Base-by-base conservation (phyloP, 2,113 vertebrate genomes). In the Daphoenositta chrysoptera region DNA sequence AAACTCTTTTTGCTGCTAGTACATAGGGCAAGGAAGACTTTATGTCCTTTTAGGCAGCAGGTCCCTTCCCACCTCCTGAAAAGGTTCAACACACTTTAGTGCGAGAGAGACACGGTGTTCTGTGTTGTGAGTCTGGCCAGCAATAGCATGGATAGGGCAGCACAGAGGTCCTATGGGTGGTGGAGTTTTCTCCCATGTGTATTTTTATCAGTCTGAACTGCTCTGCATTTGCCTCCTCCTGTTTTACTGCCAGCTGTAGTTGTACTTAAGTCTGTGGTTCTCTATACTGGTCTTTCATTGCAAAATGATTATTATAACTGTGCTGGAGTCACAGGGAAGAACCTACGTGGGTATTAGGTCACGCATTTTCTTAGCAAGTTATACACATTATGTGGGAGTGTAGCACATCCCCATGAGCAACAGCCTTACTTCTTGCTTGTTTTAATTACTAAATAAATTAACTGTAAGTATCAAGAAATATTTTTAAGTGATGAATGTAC, bases 391-490 rank as follows among this genome's bases (percentile, higher is more conserved):
- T 1, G 28, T 93, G 66, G 82, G 78, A 1, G 31, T 61, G 17
- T 72, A 93, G 37, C 56, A 86, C 76, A 70, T 70, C 33, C 28
- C 12, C 40, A 40, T 7, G 8, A 89, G 40, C 4, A 1, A 10
- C 84, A 79, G n/a, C 37, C 54, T 86, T 70, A 64, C 47, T 80
- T 89, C 60, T 86, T 66, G 7, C 47, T 91, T 75, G 44, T 75
- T 95, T 94, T 93, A 89, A 82, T 95, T 84, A 78, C 44, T 83
- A 73, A 86, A 81, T 66, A 61, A 93, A 87, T 92, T 92, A 95
- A 54, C 47, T 81, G 44, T 30, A 75, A 83, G 89, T 40, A 81
- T 81, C 84, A 94, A 92, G 35, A 73, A 87, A 24, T 68, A 78
- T 78, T 71, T 90, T 81, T 51, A 90, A 89, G 51, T 14, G 65